Percentiles rank a stretch among this genome's conserved stretches.
Evolutionary conservation across 2,888 invertebrate species (phyloP).

Genomic region (Tiphia femorata): DNA sequence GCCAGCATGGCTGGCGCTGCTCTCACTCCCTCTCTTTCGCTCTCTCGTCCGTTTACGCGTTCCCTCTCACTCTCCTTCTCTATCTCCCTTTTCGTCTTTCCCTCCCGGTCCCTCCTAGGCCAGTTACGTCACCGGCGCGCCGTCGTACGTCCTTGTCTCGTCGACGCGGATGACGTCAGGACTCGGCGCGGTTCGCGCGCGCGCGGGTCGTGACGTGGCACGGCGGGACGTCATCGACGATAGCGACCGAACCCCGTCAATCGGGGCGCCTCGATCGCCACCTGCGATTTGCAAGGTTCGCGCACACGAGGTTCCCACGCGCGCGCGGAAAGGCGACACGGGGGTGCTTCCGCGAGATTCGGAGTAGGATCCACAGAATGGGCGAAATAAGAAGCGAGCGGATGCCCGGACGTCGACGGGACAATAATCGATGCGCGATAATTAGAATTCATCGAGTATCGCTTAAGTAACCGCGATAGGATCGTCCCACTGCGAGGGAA

Average conservation of each 20-base stretch:
- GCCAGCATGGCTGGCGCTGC: conserved; percentile 64
- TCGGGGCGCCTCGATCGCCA: conserved; percentile 28
- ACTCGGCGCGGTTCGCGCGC: conserved; percentile 18
- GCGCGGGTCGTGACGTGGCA: conserved; percentile 44
- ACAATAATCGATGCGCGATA: too few relatives aligned
- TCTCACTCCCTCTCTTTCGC: conserved; percentile 43
- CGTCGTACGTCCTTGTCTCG: conserved; percentile 26
- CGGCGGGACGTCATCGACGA: conserved; percentile 36
- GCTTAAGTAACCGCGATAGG: too few relatives aligned
- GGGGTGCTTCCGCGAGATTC: too few relatives aligned
- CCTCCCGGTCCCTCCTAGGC: conserved; percentile 3
- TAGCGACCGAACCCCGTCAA: conserved; percentile 32
- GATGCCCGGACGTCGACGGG: too few relatives aligned
- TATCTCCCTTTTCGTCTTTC: conserved; percentile 2
- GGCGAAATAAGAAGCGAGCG: too few relatives aligned
- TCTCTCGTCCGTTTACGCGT: conserved; percentile 25
- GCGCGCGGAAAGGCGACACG: too few relatives aligned
- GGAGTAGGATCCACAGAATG: too few relatives aligned
- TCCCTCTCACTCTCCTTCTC: conserved; percentile 21
- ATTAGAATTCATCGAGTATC: too few relatives aligned
- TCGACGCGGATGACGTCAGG: conserved; percentile 37
- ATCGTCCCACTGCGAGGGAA: too few relatives aligned
- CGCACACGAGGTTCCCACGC: too few relatives aligned
- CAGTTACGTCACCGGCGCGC: conserved; percentile 14
- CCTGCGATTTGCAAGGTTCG: too few relatives aligned